phyloP scores from a whole-genome alignment of 2,888 invertebrate genomes.

The Dolichopus griseipennis region DNA sequence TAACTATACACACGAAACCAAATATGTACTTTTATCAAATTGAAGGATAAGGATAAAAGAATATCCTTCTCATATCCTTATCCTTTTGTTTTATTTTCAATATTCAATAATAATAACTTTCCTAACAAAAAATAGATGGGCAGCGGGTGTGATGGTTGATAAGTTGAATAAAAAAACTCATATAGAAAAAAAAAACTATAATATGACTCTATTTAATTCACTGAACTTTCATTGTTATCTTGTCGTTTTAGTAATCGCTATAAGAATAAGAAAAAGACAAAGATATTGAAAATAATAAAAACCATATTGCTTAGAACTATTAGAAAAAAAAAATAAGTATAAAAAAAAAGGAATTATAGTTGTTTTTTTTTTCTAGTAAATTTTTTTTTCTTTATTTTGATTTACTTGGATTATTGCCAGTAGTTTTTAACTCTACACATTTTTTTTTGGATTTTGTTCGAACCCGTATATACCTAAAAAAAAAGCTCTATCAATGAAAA shows the following conservation, averaged over 20 bases:
- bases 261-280: too few relatives aligned
- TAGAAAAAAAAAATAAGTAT: background rate
- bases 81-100: too few relatives aligned
- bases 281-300: too few relatives aligned
- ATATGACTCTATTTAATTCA: background rate
- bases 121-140: too few relatives aligned
- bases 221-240: constrained; percentile 4
- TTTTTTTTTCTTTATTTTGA: background rate
- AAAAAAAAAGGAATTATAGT: background rate
- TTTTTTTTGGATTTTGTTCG: too few relatives aligned
- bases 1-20: too few relatives aligned
- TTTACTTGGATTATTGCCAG: background rate
- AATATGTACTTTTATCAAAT: background rate
- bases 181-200: background rate
- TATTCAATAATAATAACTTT: too few relatives aligned
- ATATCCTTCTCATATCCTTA: background rate
- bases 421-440: background rate
- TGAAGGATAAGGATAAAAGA: background rate
- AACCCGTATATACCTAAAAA: too few relatives aligned
- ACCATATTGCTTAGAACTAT: too few relatives aligned
- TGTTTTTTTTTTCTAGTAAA: background rate
- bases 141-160: too few relatives aligned
- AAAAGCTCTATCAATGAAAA: too few relatives aligned
- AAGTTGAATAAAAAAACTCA: background rate
- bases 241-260: background rate